Percentiles rank a stretch among this genome's conserved stretches.
Conservation (phyloP, 2,888 invertebrate genomes). For the Orgyia antiqua region DNA sequence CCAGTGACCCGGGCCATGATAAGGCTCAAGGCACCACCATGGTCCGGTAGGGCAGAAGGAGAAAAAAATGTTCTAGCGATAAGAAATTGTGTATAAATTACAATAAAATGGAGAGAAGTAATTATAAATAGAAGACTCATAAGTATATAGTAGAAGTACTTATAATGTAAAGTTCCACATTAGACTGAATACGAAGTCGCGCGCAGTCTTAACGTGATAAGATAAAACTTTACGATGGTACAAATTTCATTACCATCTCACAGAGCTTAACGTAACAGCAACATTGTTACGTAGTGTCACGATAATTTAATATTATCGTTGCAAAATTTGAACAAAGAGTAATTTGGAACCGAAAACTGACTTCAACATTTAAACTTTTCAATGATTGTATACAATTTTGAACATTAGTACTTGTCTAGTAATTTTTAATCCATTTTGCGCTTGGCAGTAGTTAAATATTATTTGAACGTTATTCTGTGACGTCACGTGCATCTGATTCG, state of each 20-base stretch:
- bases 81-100: no score
- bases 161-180: neutral
- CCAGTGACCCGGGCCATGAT: no score
- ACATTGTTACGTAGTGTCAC: constrained; percentile 3
- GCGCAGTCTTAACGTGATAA: constrained; percentile 5
- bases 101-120: no score
- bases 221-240: constrained; percentile 5
- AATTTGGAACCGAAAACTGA: constrained; percentile 8
- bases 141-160: neutral
- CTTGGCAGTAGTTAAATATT: constrained; percentile 42
- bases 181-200: constrained; percentile 6
- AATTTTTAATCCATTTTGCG: constrained; percentile 31
- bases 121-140: neutral
- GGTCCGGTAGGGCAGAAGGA: no score
- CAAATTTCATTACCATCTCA: constrained; percentile 4
- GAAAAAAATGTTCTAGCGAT: no score
- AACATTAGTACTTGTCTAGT: constrained; percentile 24
- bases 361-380: constrained; percentile 17
- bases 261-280: constrained; percentile 2
- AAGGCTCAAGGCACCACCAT: no score
- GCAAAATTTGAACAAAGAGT: constrained; percentile 4
- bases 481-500: constrained; percentile 71
- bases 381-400: constrained; percentile 21
- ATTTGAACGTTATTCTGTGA: constrained; percentile 54
- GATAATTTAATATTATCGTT: constrained; percentile 1